phyloP scores from a whole-genome alignment of 2,888 invertebrate genomes.

The Monochamus alternatus region DNA sequence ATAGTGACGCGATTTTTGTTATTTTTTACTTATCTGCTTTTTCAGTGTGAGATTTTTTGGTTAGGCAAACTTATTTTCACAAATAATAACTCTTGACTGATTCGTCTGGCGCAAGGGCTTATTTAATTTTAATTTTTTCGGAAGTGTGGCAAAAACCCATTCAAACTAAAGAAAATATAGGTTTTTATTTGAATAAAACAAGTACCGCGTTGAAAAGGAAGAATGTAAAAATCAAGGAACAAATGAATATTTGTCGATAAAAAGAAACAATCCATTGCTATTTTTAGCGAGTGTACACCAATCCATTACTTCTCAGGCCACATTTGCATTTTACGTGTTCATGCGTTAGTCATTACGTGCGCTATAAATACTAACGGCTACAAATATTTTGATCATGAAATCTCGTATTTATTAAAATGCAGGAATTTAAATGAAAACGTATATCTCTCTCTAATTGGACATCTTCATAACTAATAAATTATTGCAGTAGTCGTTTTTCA shows the following conservation, averaged over 20 bases:
- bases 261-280: background rate
- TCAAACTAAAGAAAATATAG: no score
- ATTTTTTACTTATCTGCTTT: no score
- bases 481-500: constrained; percentile 26
- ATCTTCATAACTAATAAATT: constrained; percentile 35
- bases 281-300: background rate
- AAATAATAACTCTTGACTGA: no score
- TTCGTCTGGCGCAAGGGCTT: no score
- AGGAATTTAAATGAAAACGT: constrained; percentile 36
- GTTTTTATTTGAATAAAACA: no score
- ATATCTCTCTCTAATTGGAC: constrained; percentile 35
- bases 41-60: no score
- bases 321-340: constrained; percentile 13
- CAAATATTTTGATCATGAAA: constrained; percentile 38
- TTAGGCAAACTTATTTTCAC: no score
- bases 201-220: no score
- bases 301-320: background rate
- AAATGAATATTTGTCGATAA: constrained; percentile 36
- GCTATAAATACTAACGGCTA: constrained; percentile 23
- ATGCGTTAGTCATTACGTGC: constrained; percentile 12
- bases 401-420: constrained; percentile 32
- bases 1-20: no score
- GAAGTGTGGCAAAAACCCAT: no score
- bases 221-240: constrained; percentile 41
- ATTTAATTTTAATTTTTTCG: no score